Conservation (phyloP, 2,888 invertebrate species). For the Melanophora roralis region DNA sequence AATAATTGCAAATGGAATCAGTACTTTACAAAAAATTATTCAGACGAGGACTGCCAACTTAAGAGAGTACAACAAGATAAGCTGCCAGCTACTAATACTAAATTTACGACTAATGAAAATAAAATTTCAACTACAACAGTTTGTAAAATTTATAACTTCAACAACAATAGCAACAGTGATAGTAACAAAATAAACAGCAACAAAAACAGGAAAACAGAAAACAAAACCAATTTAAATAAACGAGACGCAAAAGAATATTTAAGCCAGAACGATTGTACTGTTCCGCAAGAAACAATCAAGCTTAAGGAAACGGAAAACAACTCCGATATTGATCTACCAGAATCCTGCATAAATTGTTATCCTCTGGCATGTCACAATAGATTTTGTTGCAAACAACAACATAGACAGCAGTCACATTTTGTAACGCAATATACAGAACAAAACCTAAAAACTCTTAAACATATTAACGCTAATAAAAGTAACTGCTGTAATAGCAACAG, state of each 20-base stretch:
- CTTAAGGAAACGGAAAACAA: conserved; percentile 57
- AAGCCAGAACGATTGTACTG: neutral
- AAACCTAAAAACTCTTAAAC: conserved; percentile 23
- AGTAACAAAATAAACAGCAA: conserved; percentile 38
- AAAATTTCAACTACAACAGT: conserved; percentile 54
- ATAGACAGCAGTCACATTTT: conserved; percentile 24
- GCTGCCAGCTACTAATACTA: conserved; percentile 27
- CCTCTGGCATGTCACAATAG: conserved; percentile 51
- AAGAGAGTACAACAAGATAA: conserved; percentile 48
- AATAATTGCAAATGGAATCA: conserved; percentile 47
- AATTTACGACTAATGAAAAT: conserved; percentile 49
- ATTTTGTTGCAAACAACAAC: conserved; percentile 36
- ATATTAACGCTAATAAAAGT: conserved; percentile 36
- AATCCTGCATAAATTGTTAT: conserved; percentile 48
- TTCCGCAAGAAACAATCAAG: conserved; percentile 37
- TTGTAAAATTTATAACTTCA: conserved; percentile 28
- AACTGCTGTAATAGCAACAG: conserved; percentile 19
- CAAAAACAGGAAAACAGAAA: conserved; percentile 22
- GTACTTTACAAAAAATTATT: conserved; percentile 28
- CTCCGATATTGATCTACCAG: conserved; percentile 58
- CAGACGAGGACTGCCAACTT: conserved; percentile 54
- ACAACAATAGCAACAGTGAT: conserved; percentile 34
- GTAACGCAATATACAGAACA: conserved; percentile 23
- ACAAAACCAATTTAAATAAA: conserved; percentile 21
- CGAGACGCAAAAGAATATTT: conserved; percentile 24